These are phyloP conservation scores for Cataglyphis albicans DNA, from an alignment of 2,888 invertebrate species.

Conservation along the genomic window DNA sequence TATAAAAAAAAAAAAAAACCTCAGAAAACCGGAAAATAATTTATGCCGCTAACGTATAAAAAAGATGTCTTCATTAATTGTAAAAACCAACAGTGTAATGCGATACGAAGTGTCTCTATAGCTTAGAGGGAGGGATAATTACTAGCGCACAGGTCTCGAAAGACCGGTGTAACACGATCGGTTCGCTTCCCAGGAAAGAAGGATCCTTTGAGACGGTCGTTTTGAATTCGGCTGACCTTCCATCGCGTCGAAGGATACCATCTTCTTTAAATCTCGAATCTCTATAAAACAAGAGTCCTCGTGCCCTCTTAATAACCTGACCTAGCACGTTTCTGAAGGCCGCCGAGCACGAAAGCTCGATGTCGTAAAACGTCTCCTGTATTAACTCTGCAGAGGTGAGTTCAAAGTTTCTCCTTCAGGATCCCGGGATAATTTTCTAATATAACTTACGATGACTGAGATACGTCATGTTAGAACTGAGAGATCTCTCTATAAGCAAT, in stretches of 20 bases:
- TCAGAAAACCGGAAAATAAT: constrained; percentile 31
- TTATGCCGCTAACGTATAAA: constrained; percentile 55
- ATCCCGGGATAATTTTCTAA: neutral
- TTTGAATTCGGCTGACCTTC: constrained; percentile 75
- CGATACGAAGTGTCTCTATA: constrained; percentile 72
- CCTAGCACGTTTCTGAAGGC: constrained; percentile 70
- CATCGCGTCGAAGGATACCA: constrained; percentile 70
- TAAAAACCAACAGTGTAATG: constrained; percentile 74
- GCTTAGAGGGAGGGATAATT: constrained; percentile 66
- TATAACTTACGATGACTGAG: neutral
- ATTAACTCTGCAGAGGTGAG: constrained; percentile 25
- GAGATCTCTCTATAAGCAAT: neutral
- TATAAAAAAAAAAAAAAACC: neutral
- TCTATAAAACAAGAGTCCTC: constrained; percentile 75
- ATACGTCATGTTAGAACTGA: neutral
- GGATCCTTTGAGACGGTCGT: constrained; percentile 70
- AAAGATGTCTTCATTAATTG: constrained; percentile 69
- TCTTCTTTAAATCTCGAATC: constrained; percentile 72
- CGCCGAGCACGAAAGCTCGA: constrained; percentile 61
- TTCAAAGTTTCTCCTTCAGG: constrained; percentile 6
- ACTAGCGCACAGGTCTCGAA: constrained; percentile 67
- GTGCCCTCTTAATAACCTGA: constrained; percentile 73
- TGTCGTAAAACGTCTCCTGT: constrained; percentile 63
- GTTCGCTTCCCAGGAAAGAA: constrained; percentile 74
- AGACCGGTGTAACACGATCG: constrained; percentile 75